These are phyloP conservation scores for Drosophila rufa DNA, from an alignment of 1,140 invertebrate species.

Conservation along the genomic window DNA sequence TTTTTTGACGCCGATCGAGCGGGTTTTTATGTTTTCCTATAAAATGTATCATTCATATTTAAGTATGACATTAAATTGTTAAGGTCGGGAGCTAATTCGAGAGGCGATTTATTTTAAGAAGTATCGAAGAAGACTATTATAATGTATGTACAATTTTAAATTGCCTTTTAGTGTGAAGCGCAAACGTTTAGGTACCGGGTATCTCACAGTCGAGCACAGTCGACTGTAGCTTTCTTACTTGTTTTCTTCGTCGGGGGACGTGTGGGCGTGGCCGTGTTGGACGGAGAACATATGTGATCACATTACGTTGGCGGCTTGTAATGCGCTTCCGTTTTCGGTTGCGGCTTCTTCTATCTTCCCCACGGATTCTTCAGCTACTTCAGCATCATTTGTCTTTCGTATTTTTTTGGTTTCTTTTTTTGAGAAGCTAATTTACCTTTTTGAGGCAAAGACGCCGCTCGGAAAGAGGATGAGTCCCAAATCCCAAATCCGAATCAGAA, in stretches of 20 bases:
- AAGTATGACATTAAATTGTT: too few species aligned
- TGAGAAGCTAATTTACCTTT: conserved; percentile 37
- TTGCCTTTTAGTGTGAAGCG: too few species aligned
- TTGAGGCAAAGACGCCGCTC: conserved; percentile 61
- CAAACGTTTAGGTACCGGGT: too few species aligned
- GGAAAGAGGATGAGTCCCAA: conserved; percentile 35
- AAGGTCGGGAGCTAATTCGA: too few species aligned
- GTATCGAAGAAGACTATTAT: too few species aligned
- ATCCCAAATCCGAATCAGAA: conserved; percentile 38
- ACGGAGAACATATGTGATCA: conserved; percentile 63
- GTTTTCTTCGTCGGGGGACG: background rate
- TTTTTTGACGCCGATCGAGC: too few species aligned
- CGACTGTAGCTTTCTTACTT: too few species aligned
- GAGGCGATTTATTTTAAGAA: too few species aligned
- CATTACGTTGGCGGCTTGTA: conserved; percentile 70
- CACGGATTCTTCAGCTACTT: conserved; percentile 3
- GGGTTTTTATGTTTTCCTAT: too few species aligned
- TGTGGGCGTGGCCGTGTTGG: conserved; percentile 46
- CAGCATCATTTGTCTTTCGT: conserved; percentile 33
- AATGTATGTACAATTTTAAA: too few species aligned
- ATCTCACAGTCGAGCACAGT: too few species aligned
- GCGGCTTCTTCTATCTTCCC: conserved; percentile 9
- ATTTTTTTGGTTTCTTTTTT: conserved; percentile 9
- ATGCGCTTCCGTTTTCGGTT: conserved; percentile 73
- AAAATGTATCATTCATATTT: too few species aligned